Evolutionary conservation across 2,113 vertebrate species (phyloP).

Genomic region (Rhodinocichla rosea): DNA sequence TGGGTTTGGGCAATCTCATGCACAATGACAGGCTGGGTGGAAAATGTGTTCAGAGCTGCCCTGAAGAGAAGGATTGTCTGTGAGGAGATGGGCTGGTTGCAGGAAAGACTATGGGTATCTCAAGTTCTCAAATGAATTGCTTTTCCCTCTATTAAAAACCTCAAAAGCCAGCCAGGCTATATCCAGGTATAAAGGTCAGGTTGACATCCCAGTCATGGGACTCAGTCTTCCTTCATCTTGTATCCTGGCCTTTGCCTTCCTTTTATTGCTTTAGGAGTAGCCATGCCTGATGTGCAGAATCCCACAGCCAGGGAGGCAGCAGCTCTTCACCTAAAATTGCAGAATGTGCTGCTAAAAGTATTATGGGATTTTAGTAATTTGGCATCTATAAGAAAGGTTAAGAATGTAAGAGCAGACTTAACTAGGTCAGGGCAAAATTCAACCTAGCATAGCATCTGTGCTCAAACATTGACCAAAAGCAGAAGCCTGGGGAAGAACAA

Average conservation of each 20-base stretch:
- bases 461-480: not conserved
- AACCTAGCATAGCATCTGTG: rapidly evolving
- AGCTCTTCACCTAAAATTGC: not conserved
- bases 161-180: not conserved
- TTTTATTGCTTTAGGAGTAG: not conserved
- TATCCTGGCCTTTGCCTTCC: not conserved
- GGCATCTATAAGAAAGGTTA: not conserved
- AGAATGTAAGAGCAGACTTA: not conserved
- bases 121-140: not conserved
- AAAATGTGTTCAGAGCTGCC: not conserved
- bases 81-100: not conserved
- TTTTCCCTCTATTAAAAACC: not conserved
- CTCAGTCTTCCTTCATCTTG: not conserved
- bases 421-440: not conserved
- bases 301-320: not conserved
- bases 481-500: not conserved
- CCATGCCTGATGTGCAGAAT: not conserved
- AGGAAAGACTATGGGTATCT: not conserved
- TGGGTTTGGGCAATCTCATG: not conserved
- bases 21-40: not conserved
- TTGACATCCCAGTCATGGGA: not conserved
- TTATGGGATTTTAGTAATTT: not conserved
- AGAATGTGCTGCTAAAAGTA: not conserved
- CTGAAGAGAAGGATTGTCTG: not conserved
- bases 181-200: not conserved